Evolutionary conservation across 2,888 invertebrate genomes (phyloP), one percentile per base, ranked within the genome.

Genomic region (Apodemia mormo): DNA sequence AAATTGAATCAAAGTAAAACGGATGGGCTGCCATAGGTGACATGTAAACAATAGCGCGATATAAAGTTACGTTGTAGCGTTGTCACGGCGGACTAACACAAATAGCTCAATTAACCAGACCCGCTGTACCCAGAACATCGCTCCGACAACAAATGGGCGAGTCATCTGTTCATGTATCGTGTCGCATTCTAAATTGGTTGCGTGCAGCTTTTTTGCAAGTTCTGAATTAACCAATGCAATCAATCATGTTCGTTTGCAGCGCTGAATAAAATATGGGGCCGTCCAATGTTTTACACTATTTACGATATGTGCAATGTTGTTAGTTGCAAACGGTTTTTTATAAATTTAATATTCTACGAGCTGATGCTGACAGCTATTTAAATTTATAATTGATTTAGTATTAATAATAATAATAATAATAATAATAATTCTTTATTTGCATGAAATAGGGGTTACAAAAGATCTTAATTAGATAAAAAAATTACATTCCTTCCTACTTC

Each of bases 41-140:
- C 77, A 79, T 71, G 76, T 77, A 80, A 80, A 82, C 80, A 80
- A 80, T 73, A 74, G 65, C 72, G 64, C 72, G 72, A 78, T 82
- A 82, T 82, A 83, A 82, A 83, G 81, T 81, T 81, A 81, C 81
- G 77, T 75, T 80, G 84, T 76, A 80, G 80, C 79, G 79, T 78
- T 83, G 83, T 84, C 82, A 84, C 83, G 81, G 79, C 76, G 79
- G 84, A 84, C 85, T 83, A 83, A 81, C 88, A 88, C 89, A 89
- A 90, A 91, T 88, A 85, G 89, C 89, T 89, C 90, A 91, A 90
- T 91, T 90, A 89, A 87, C 84, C 84, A 77, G 80, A 80, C 75
- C 81, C 84, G 81, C 81, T 81, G 81, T 80, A 80, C 77, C 54
- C 80, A 79, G 82, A 78, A 81, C 79, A 82, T 81, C 81, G 81